Evolutionary conservation across 1,140 invertebrate species (phyloP), one percentile per base, ranked within the genome.

Genomic region (Apis mellifera): DNA sequence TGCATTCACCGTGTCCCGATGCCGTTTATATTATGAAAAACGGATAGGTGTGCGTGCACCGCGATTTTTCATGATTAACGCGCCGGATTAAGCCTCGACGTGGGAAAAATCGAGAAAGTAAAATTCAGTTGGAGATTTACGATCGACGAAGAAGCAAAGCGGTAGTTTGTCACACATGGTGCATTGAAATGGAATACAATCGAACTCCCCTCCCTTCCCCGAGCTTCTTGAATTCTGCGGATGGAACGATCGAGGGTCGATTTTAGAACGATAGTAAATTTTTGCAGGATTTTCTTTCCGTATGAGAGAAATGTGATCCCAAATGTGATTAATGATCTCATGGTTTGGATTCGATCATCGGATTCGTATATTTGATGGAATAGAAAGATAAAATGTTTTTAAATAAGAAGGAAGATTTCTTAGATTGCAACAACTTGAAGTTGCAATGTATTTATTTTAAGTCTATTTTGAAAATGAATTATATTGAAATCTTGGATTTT

Each of bases 21-120:
- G 50, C 57, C 59, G 57, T 75, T 81, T 48, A 55, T 60, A 57
- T 81, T 48, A 60, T 60, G 52, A 32, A 23, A 73, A 81, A 70
- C 65, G 57, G 69, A 72, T 50, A 80, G 65, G 73, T 50, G 55
- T 23, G 57, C 74, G 78, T 66, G 64, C 71, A 62, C 69, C 78
- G 78, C 79, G 82, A 90, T 90, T 90, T 90, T 80, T 90, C 89
- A 90, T 84, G 89, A 90, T 90, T 89, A 89, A 88, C 70, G 65
- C 64, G 65, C 69, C 50, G 82, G 89, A 89, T 89, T 90, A 89
- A 87, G 76, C 23, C 77, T 23, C 48, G 11, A 73, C 69, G 70
- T 59, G 83, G 64, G 60, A 86, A 89, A 84, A 89, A 85, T 85
- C 75, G 78, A 85, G 70, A 80, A 72, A 23, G 78, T 64, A 70